phyloP scores from a whole-genome alignment of 2,113 vertebrate species.

The Glaucidium brasilianum region DNA sequence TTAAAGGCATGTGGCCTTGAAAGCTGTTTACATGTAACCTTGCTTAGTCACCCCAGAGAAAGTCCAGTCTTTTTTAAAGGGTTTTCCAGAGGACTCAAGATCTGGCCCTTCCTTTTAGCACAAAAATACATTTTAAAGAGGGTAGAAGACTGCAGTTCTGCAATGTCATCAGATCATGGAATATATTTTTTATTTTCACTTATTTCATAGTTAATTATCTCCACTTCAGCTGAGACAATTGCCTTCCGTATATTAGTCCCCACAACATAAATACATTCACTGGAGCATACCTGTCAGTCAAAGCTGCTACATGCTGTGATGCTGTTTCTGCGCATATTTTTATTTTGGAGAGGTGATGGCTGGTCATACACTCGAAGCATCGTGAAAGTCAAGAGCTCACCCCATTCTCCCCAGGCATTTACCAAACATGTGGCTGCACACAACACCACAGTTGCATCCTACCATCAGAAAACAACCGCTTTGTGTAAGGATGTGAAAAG shows the following conservation, averaged over 20 bases:
- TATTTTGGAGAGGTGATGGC: background rate
- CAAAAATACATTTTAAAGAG: background rate
- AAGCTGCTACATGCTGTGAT: background rate
- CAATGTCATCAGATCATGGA: background rate
- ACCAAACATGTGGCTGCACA: slow-evolving; percentile 2
- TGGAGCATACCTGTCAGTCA: background rate
- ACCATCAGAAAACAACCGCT: background rate
- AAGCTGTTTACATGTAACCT: background rate
- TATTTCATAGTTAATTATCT: background rate
- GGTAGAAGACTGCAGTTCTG: background rate
- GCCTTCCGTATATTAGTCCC: background rate
- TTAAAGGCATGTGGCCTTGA: background rate
- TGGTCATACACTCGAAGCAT: background rate
- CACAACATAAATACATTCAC: background rate
- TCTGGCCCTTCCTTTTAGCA: background rate
- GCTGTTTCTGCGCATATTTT: slow-evolving; percentile 18
- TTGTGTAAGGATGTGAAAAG: slow-evolving; percentile 2
- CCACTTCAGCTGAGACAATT: background rate
- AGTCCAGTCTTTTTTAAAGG: background rate
- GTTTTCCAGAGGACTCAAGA: background rate
- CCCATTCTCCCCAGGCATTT: slow-evolving; percentile 33
- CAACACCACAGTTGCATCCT: background rate
- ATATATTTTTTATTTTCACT: background rate
- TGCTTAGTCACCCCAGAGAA: background rate
- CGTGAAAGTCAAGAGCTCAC: background rate